phyloP scores from a whole-genome alignment of 2,888 invertebrate species.

The Leptinotarsa haldemani region DNA sequence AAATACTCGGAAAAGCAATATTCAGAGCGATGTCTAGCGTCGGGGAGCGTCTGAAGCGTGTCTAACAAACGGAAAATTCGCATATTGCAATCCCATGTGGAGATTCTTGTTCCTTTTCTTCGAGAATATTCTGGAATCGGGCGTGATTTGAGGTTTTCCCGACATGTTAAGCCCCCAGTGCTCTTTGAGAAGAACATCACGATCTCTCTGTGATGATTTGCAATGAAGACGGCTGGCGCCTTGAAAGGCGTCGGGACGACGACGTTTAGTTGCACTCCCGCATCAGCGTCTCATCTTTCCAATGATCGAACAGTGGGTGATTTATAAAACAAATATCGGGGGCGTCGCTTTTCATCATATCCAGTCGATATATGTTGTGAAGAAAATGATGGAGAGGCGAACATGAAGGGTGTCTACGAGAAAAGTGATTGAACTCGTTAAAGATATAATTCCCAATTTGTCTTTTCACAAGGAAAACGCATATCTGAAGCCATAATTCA shows the following conservation, averaged over 20 bases:
- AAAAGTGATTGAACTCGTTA: background rate
- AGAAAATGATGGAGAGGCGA: background rate
- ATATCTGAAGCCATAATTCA: no score
- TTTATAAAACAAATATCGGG: constrained; percentile 20
- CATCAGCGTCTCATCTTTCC: constrained; percentile 38
- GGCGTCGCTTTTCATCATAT: background rate
- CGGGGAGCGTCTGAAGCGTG: constrained; percentile 29
- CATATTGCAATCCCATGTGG: constrained; percentile 42
- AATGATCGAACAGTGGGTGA: constrained; percentile 28
- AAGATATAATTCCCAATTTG: background rate
- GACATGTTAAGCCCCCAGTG: constrained; percentile 35
- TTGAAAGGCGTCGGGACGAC: constrained; percentile 40
- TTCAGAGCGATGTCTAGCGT: constrained; percentile 6
- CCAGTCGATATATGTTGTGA: background rate
- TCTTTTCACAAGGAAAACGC: no score
- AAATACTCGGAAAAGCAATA: constrained; percentile 22
- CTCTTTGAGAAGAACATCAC: constrained; percentile 32
- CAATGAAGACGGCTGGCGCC: constrained; percentile 44
- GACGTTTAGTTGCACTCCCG: constrained; percentile 27
- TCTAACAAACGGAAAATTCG: constrained; percentile 36
- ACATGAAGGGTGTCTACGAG: background rate
- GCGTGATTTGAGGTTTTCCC: constrained; percentile 43
- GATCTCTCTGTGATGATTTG: constrained; percentile 36
- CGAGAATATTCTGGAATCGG: constrained; percentile 28
- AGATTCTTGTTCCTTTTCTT: constrained; percentile 37